phyloP scores from a whole-genome alignment of 2,797 vertebrate species.

The Acrocephalus scirpaceus region DNA sequence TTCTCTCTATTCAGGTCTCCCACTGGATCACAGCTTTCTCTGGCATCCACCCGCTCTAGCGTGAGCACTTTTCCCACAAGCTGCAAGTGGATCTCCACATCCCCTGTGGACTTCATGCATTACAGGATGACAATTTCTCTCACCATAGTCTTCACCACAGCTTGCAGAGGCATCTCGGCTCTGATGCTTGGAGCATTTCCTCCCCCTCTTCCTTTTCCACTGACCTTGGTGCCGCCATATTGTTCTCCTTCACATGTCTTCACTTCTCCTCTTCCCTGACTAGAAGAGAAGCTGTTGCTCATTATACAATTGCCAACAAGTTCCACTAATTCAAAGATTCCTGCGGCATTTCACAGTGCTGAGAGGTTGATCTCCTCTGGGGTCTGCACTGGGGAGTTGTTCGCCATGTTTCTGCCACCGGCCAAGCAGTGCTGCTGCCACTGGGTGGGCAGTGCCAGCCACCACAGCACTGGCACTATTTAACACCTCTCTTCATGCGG shows the following conservation, averaged over 20 bases:
- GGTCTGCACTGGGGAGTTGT: background rate
- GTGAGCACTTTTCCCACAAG: background rate
- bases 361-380: background rate
- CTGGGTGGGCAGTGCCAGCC: background rate
- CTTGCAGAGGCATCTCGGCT: background rate
- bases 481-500: background rate
- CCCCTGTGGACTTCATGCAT: background rate
- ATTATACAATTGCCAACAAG: background rate
- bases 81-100: background rate
- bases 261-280: background rate
- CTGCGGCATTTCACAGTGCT: background rate
- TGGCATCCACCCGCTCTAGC: background rate
- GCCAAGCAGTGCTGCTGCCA: background rate
- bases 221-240: background rate
- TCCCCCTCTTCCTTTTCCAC: background rate
- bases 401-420: background rate
- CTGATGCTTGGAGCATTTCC: background rate
- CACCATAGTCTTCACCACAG: background rate
- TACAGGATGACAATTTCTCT: no score
- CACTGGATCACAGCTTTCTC: background rate
- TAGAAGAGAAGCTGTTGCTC: background rate
- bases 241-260: background rate
- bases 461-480: fast-evolving
- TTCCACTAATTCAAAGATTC: background rate
- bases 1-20: background rate